These are phyloP conservation scores for Epizoanthus stellaris DNA, from an alignment of 92 coral and sea anemone species.

Conservation along the genomic window DNA sequence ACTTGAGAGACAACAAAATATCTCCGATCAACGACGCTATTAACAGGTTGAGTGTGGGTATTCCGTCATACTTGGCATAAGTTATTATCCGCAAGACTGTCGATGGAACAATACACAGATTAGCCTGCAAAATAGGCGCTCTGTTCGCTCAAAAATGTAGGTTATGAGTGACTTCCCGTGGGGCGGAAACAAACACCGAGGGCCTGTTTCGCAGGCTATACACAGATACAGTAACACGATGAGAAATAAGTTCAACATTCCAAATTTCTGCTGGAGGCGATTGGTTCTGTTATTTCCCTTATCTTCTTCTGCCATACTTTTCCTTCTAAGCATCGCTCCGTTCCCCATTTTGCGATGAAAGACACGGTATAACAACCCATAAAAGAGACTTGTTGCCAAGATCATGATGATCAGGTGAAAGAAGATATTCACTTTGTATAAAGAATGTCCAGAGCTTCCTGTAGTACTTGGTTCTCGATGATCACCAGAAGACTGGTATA, in stretches of 20 bases:
- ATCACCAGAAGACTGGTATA: background rate
- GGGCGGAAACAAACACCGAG: no score
- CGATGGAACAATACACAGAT: background rate
- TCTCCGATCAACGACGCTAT: slow-evolving; percentile 6
- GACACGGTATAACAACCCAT: slow-evolving; percentile 18
- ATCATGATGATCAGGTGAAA: slow-evolving; percentile 18
- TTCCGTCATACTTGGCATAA: background rate
- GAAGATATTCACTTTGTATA: slow-evolving; percentile 8
- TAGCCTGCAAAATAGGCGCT: no score
- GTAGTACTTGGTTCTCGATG: background rate
- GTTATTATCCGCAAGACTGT: background rate
- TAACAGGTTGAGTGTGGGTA: background rate
- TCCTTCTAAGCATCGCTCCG: slow-evolving; percentile 25
- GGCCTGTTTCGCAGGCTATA: no score
- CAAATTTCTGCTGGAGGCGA: slow-evolving; percentile 37
- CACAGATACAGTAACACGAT: slow-evolving; percentile 35
- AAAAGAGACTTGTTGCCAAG: slow-evolving; percentile 15
- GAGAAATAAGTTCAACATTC: slow-evolving; percentile 40
- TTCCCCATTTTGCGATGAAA: slow-evolving; percentile 42
- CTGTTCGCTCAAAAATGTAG: no score
- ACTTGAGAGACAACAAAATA: background rate
- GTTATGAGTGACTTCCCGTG: no score
- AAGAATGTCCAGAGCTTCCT: background rate
- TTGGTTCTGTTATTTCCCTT: background rate
- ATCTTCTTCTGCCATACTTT: background rate